These are phyloP conservation scores for Sarotherodon lohbergeri DNA, from an alignment of 2,113 vertebrate genomes.

Conservation along the genomic window DNA sequence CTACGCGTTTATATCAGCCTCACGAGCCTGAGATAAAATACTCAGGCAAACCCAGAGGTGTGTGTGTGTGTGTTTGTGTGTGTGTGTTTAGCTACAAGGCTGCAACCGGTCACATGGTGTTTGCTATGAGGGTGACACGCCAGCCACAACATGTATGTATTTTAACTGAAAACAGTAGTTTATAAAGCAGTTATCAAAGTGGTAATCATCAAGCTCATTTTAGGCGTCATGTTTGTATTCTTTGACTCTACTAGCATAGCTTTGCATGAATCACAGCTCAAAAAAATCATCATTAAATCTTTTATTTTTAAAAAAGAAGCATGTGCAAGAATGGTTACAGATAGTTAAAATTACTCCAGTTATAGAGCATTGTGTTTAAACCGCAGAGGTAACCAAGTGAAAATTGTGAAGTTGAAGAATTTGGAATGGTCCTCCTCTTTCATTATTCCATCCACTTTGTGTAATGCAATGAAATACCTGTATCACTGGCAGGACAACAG, in stretches of 20 bases:
- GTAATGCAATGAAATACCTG: background rate
- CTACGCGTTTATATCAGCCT: background rate
- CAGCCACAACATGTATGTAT: background rate
- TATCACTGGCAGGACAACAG: background rate
- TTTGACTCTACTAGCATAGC: background rate
- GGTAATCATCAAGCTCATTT: background rate
- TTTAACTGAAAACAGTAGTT: background rate
- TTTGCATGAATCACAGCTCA: background rate
- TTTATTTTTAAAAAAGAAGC: background rate
- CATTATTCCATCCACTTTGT: background rate
- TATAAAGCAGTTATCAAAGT: background rate
- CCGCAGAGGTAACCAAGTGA: background rate
- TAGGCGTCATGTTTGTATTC: background rate
- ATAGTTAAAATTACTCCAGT: background rate
- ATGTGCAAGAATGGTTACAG: background rate
- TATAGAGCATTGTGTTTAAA: background rate
- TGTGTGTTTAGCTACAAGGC: background rate
- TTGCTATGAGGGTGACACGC: background rate
- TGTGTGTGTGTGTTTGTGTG: background rate
- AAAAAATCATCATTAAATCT: background rate
- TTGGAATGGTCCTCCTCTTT: background rate
- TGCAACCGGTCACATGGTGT: slow-evolving; percentile 31
- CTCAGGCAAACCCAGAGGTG: background rate
- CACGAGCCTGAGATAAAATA: background rate
- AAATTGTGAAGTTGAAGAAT: background rate